These are phyloP conservation scores for Macrotrachela quadricornifera DNA, from an alignment of 1,140 invertebrate genomes.

Conservation along the genomic window DNA sequence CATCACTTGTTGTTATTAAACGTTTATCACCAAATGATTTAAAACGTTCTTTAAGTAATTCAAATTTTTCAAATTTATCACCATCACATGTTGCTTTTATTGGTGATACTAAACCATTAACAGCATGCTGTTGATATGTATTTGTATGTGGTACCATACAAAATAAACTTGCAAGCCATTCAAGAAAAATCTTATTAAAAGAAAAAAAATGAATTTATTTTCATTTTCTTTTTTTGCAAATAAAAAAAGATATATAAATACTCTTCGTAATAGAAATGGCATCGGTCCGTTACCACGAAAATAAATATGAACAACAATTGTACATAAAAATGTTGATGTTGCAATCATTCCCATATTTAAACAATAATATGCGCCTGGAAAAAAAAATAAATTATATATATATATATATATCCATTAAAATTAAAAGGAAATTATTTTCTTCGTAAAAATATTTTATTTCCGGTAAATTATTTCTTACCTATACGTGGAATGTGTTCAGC, in stretches of 20 bases:
- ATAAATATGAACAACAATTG: conserved; percentile 28
- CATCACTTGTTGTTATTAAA: too few relatives aligned
- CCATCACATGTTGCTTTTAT: neutral
- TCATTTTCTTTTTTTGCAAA: neutral
- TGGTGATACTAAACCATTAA: too few relatives aligned
- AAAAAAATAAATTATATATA: neutral
- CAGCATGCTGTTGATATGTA: too few relatives aligned
- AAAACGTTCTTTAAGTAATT: conserved; percentile 7
- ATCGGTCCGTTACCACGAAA: conserved; percentile 15
- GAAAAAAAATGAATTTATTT: neutral
- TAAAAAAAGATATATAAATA: neutral
- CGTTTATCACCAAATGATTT: conserved; percentile 1
- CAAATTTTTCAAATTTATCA: conserved; percentile 9
- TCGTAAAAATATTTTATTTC: neutral
- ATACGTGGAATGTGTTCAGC: conserved; percentile 27
- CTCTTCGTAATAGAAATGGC: neutral
- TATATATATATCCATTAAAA: neutral
- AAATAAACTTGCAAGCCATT: conserved; percentile 5
- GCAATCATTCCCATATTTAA: conserved; percentile 31
- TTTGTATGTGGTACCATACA: neutral
- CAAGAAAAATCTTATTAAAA: conserved; percentile 1
- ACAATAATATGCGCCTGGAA: conserved; percentile 29
- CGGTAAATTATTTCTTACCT: conserved; percentile 14
- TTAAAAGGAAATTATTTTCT: neutral
- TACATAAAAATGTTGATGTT: conserved; percentile 27